Evolutionary conservation across 2,797 vertebrate species (phyloP).

Genomic region (Anabas testudineus): DNA sequence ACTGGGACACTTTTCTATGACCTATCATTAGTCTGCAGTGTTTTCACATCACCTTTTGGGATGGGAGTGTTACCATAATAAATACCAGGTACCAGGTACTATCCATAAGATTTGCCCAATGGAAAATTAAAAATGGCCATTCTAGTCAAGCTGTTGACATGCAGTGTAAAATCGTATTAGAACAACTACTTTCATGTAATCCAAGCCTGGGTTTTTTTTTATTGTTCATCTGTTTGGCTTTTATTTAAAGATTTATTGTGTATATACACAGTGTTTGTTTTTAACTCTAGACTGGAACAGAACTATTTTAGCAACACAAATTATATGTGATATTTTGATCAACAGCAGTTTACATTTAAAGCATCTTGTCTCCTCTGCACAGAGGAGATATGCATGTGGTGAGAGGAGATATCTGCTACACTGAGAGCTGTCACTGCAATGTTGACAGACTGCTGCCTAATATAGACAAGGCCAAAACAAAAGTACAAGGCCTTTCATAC

Average conservation of each 20-base stretch:
- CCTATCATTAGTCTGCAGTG: no score
- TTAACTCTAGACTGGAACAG: background rate
- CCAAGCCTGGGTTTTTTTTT: background rate
- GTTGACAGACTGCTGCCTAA: slow-evolving; percentile 65
- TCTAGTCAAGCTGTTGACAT: no score
- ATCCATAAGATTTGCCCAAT: no score
- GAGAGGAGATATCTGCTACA: slow-evolving; percentile 46
- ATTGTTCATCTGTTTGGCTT: background rate
- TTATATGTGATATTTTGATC: background rate
- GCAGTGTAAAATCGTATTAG: no score
- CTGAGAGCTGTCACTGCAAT: slow-evolving; percentile 41
- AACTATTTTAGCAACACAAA: background rate
- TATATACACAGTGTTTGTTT: slow-evolving; percentile 5
- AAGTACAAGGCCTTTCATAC: slow-evolving; percentile 60
- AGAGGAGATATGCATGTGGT: slow-evolving; percentile 35
- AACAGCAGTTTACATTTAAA: slow-evolving; percentile 3
- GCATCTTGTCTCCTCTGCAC: slow-evolving; percentile 24
- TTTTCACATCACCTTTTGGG: no score
- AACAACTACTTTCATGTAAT: background rate
- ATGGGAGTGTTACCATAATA: no score
- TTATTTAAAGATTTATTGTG: background rate
- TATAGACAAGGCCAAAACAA: slow-evolving; percentile 70
- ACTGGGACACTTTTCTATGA: no score
- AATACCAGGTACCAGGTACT: no score
- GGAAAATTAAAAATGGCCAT: no score